These are phyloP conservation scores for Acanthaster planci DNA, from an alignment of 35 echinoderm and acorn worm species.

Conservation along the genomic window DNA sequence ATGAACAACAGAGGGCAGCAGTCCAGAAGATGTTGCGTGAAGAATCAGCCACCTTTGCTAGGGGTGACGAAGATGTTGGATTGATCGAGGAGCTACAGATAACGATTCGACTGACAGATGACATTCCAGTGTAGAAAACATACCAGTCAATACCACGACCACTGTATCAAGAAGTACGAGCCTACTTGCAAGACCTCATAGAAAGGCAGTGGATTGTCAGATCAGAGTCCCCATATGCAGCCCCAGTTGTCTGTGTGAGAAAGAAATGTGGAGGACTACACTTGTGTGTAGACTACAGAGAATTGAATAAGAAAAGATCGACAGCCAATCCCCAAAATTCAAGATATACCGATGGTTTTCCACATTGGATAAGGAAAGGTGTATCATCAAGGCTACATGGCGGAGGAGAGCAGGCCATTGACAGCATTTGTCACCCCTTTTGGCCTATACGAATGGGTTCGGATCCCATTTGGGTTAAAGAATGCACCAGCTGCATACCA, in stretches of 20 bases:
- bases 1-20: not conserved
- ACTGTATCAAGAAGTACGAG: conserved; percentile 42
- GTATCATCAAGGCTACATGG: conserved; percentile 73
- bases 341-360: conserved; percentile 50
- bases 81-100: conserved; percentile 34
- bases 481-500: conserved; percentile 62
- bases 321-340: conserved; percentile 62
- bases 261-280: conserved; percentile 59
- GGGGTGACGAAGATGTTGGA: conserved; percentile 34
- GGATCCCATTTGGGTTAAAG: conserved; percentile 49
- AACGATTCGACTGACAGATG: conserved; percentile 36
- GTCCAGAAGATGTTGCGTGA: conserved; percentile 43
- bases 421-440: conserved; percentile 63
- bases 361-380: conserved; percentile 61
- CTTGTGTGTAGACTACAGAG: conserved; percentile 55
- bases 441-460: conserved; percentile 62
- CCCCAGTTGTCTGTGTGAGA: conserved; percentile 62
- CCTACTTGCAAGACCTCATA: conserved; percentile 45
- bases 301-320: conserved; percentile 68
- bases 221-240: conserved; percentile 52
- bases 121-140: conserved; percentile 54
- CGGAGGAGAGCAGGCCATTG: conserved; percentile 30
- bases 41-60: conserved; percentile 38
- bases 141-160: conserved; percentile 51
- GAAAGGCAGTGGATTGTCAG: conserved; percentile 52